Evolutionary conservation across 2,888 invertebrate species (phyloP).

Genomic region (Drosophila incognita): DNA sequence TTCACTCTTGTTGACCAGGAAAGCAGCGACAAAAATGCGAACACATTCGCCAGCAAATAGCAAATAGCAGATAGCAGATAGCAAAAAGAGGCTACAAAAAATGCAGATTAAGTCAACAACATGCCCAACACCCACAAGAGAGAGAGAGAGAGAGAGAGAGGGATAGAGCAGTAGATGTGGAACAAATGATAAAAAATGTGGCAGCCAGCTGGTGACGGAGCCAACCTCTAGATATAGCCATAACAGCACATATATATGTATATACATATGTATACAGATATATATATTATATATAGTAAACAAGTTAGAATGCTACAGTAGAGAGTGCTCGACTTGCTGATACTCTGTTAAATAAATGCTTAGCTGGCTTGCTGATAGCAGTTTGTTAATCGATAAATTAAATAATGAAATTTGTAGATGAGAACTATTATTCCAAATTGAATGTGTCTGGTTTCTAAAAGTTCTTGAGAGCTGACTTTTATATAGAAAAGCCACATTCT

Average conservation of each 20-base stretch:
- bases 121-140: constrained; percentile 24
- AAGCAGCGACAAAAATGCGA: constrained; percentile 42
- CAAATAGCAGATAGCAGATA: constrained; percentile 11
- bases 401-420: not conserved
- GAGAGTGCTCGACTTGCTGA: not conserved
- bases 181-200: constrained; percentile 53
- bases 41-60: constrained; percentile 36
- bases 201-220: constrained; percentile 41
- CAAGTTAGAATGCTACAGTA: not conserved
- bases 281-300: not conserved
- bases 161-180: constrained; percentile 3
- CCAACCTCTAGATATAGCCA: constrained; percentile 19
- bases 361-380: not conserved
- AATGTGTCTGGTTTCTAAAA: not conserved
- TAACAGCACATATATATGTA: constrained; percentile 17
- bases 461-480: not conserved
- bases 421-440: not conserved
- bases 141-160: not conserved
- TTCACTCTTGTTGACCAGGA: constrained; percentile 45
- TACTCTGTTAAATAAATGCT: not conserved
- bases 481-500: not conserved
- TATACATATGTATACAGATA: not conserved
- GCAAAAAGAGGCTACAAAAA: constrained; percentile 35
- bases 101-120: constrained; percentile 78
- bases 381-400: not conserved